Evolutionary conservation across 1,140 invertebrate genomes (phyloP).

Genomic region (Aphelinus atriplicis): DNA sequence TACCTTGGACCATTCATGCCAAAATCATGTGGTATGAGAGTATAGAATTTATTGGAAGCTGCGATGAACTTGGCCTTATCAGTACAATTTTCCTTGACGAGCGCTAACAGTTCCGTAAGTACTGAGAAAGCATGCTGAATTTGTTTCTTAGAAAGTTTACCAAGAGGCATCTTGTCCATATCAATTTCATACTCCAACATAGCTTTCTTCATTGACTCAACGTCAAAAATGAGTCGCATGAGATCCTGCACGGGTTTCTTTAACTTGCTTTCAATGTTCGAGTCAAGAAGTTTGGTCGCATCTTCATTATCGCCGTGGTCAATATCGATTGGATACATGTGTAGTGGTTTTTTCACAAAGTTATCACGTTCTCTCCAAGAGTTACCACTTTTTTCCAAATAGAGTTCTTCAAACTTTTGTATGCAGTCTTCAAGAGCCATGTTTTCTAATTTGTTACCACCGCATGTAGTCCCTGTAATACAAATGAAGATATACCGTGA

Average conservation of each 20-base stretch:
- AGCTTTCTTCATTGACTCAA: slow-evolving; percentile 90
- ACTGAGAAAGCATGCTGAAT: slow-evolving; percentile 87
- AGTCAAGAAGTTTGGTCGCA: slow-evolving; percentile 52
- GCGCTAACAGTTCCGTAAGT: slow-evolving; percentile 79
- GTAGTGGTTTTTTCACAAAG: slow-evolving; percentile 84
- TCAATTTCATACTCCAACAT: slow-evolving; percentile 97
- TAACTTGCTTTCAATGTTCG: slow-evolving; percentile 74
- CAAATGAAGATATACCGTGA: not conserved
- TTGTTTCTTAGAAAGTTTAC: slow-evolving; percentile 93
- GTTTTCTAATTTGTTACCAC: slow-evolving; percentile 79
- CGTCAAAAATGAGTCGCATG: slow-evolving; percentile 89
- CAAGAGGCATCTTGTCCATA: slow-evolving; percentile 96
- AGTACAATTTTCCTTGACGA: slow-evolving; percentile 68
- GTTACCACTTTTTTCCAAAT: slow-evolving; percentile 89
- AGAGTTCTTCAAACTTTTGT: slow-evolving; percentile 74
- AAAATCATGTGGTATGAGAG: slow-evolving; percentile 94
- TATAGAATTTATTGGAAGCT: slow-evolving; percentile 92
- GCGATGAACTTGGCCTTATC: slow-evolving; percentile 76
- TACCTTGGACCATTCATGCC: slow-evolving; percentile 82
- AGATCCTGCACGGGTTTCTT: slow-evolving; percentile 82
- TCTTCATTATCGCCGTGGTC: slow-evolving; percentile 77
- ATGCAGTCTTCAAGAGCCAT: slow-evolving; percentile 72
- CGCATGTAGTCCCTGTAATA: slow-evolving; percentile 83
- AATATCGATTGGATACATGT: slow-evolving; percentile 90
- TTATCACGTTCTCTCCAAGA: slow-evolving; percentile 73